Conservation (phyloP, 2,888 invertebrate genomes). For the Aleiodes testaceus region DNA sequence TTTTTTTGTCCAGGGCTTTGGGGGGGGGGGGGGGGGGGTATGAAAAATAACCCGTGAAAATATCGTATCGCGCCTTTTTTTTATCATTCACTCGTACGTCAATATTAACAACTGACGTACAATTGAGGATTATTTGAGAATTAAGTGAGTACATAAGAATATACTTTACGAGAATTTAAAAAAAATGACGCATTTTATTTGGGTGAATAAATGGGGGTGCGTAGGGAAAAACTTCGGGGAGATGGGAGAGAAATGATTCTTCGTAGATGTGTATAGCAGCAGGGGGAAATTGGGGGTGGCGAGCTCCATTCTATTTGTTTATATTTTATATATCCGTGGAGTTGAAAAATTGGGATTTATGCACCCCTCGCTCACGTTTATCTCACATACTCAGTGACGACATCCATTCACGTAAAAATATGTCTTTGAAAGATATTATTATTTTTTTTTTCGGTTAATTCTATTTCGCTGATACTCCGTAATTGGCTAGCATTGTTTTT, state of each 20-base stretch:
- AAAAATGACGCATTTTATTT: neutral
- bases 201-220: neutral
- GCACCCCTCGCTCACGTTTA: constrained; percentile 23
- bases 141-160: constrained; percentile 23
- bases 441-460: neutral
- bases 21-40: too few relatives aligned
- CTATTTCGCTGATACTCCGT: constrained; percentile 12
- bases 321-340: constrained; percentile 14
- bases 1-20: too few relatives aligned
- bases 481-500: constrained; percentile 30
- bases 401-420: constrained; percentile 9
- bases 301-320: constrained; percentile 36
- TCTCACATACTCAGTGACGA: constrained; percentile 20
- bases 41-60: neutral
- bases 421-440: neutral
- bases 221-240: constrained; percentile 1
- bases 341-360: constrained; percentile 19
- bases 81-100: neutral
- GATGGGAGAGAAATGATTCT: neutral
- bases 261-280: neutral
- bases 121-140: constrained; percentile 25
- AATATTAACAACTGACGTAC: constrained; percentile 5
- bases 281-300: neutral
- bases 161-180: neutral
- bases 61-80: constrained; percentile 2